Evolutionary conservation across 2,797 vertebrate species (phyloP), one percentile per base, ranked within the genome.

Genomic region (Lithobates pipiens): DNA sequence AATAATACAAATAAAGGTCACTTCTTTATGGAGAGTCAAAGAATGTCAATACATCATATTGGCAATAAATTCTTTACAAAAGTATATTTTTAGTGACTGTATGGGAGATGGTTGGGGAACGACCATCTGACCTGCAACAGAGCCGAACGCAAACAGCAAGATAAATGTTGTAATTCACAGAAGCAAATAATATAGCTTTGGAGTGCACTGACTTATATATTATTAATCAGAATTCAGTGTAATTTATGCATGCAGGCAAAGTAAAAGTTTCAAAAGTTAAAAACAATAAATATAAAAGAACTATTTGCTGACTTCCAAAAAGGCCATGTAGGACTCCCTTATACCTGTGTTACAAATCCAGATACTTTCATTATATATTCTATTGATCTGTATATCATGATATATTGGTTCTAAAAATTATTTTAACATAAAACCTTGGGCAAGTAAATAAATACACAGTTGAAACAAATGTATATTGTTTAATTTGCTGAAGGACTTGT

Each of bases 21-120:
- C 42, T 68, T 57, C 77, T 79, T 85, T 76, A 74, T 80, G 71
- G 61, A 74, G 42, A 74, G 42, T 25, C 25, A 44, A 54, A 71
- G 36, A 85, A 85, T 80, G 77, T 85, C 84, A 80, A 80, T 85
- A 85, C 75, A 46, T 85, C 84, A 85, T 18, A 29, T 85, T 85
- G 83, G 27, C 74, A 57, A 77, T 10, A 42, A 75, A 79, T 75
- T 67, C 77, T 79, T 32, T 63, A 73, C 42, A 71, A 78, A 73
- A 68, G 7, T 74, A n/a, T 85, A 65, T 78, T 79, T 85, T 85
- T 80, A 79, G 76, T 36, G 76, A 50, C 76, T 85, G 39, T 77
- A 50, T 67, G 57, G 34, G 77, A 82, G 21, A 67, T 67, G 67
- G 63, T 25, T 15, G 39, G 15, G 50, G 11, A 73, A 75, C 21